Evolutionary conservation across 2,797 vertebrate genomes (phyloP).

Genomic region (Aselliscus stoliczkanus): DNA sequence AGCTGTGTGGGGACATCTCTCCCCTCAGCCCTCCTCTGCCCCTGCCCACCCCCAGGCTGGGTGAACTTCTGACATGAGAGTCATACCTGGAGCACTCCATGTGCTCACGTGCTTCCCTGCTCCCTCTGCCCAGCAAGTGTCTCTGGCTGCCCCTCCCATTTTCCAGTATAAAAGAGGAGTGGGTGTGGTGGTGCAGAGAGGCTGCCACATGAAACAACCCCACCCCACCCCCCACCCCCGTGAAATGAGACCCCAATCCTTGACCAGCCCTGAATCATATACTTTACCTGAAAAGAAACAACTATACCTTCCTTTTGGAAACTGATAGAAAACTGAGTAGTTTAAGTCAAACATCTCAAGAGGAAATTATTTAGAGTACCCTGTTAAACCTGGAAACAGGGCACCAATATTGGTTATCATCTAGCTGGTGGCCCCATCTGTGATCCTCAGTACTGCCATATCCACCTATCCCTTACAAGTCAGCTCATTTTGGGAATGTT

Average conservation of each 20-base stretch:
- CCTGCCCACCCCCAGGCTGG: background rate
- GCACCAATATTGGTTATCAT: background rate
- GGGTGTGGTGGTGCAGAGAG: background rate
- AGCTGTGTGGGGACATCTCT: too few relatives aligned
- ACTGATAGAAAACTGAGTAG: background rate
- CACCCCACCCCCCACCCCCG: too few relatives aligned
- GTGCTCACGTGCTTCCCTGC: background rate
- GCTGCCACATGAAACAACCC: background rate
- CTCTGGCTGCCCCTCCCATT: background rate
- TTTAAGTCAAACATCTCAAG: background rate
- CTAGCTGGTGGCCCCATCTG: background rate
- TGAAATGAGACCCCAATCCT: background rate
- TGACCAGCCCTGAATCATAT: background rate
- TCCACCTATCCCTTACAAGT: background rate
- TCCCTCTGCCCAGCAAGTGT: background rate
- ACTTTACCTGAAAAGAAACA: background rate
- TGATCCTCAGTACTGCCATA: background rate
- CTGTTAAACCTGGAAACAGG: background rate
- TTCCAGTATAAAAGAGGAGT: background rate
- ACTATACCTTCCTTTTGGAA: background rate
- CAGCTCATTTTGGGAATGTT: background rate
- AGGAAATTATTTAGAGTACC: background rate
- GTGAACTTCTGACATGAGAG: background rate
- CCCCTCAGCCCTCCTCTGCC: background rate
- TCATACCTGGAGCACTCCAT: background rate